Percentiles rank a stretch among this genome's conserved stretches.
phyloP scores from a whole-genome alignment of 2,113 vertebrate genomes.

The Alexandromys fortis region DNA sequence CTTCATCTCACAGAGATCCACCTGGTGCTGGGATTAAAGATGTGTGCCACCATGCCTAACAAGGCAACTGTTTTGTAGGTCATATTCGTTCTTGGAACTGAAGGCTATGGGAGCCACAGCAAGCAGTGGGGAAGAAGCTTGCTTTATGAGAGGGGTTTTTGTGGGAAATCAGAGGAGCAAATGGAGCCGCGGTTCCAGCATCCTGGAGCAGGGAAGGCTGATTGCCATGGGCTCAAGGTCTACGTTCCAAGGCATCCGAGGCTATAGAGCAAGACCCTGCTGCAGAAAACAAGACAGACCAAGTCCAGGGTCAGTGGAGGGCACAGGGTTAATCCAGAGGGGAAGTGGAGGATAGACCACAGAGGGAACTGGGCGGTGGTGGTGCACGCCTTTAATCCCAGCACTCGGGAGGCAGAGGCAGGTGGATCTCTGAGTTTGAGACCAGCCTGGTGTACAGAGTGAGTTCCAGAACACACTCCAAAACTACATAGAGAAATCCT shows the following conservation, averaged over 20 bases:
- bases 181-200: not conserved
- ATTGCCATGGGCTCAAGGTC: not conserved
- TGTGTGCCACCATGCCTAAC: not conserved
- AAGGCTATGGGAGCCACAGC: not conserved
- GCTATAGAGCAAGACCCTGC: not conserved
- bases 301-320: not conserved
- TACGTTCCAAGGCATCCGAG: not conserved
- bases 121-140: not conserved
- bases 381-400: not conserved
- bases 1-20: not conserved
- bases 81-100: not conserved
- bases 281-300: not conserved
- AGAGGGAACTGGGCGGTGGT: not conserved
- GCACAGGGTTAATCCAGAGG: not conserved
- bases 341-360: not conserved
- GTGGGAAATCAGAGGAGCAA: not conserved
- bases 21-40: not conserved
- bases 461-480: not conserved
- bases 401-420: no score
- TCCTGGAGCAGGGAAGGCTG: not conserved
- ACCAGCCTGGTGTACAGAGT: not conserved
- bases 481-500: not conserved
- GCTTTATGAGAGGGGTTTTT: not conserved
- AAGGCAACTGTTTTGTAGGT: not conserved
- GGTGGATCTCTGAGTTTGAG: not conserved